These are phyloP conservation scores for Thamnophis sirtalis DNA, from an alignment of 2,113 vertebrate genomes.

Conservation along the genomic window DNA sequence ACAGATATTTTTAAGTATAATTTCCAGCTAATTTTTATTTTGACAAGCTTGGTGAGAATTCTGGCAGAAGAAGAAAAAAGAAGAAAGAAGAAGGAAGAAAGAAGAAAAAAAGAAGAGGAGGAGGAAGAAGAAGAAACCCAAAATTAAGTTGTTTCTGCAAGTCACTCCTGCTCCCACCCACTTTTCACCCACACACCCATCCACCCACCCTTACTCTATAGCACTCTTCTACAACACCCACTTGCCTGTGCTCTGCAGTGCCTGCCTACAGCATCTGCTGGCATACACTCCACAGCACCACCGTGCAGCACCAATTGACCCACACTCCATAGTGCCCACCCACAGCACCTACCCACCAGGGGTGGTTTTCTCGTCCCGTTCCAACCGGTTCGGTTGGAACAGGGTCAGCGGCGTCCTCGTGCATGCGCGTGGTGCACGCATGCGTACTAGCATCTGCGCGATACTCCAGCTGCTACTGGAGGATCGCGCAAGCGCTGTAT, in stretches of 20 bases:
- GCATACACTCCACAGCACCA: not conserved
- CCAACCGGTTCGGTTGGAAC: no score
- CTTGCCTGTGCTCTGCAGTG: not conserved
- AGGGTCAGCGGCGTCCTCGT: no score
- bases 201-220: not conserved
- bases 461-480: no score
- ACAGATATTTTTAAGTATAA: not conserved
- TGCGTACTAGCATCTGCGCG: no score
- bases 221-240: not conserved
- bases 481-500: no score
- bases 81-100: no score
- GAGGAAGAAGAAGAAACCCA: no score
- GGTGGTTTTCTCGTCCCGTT: no score
- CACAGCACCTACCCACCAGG: not conserved
- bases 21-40: not conserved
- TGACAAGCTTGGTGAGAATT: not conserved
- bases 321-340: not conserved
- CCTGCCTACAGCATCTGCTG: not conserved
- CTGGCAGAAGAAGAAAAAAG: not conserved
- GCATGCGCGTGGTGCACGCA: no score
- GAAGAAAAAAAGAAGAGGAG: no score
- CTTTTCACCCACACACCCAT: not conserved
- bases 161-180: not conserved
- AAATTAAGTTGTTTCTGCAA: not conserved
- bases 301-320: not conserved